Evolutionary conservation across 2,888 invertebrate genomes (phyloP).

Genomic region (Patella pellucida): DNA sequence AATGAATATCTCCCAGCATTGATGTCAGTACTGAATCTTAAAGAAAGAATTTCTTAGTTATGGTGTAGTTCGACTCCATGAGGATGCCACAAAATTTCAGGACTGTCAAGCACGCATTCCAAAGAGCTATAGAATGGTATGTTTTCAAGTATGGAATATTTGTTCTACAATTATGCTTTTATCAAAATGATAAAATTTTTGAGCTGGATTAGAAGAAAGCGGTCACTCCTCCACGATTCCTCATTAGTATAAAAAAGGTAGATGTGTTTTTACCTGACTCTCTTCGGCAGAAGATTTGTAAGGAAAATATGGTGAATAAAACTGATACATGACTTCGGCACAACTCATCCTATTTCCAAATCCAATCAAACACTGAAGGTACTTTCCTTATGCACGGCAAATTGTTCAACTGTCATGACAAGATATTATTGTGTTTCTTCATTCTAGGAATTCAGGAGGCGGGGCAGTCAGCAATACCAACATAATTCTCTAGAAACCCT

Average conservation of each 20-base stretch:
- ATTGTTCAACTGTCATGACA: slow-evolving; percentile 20
- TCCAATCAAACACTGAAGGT: slow-evolving; percentile 3
- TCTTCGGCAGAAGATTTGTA: slow-evolving; percentile 42
- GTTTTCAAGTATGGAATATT: slow-evolving; percentile 18
- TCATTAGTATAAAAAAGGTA: neutral
- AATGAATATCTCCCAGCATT: slow-evolving; percentile 13
- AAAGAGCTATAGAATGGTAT: slow-evolving; percentile 18
- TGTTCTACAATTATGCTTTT: slow-evolving; percentile 26
- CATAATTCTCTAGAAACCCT: slow-evolving; percentile 14
- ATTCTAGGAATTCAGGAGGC: slow-evolving; percentile 23
- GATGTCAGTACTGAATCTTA: neutral
- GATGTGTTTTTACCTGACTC: slow-evolving; percentile 33
- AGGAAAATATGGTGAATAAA: slow-evolving; percentile 45
- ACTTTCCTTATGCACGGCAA: slow-evolving; percentile 18
- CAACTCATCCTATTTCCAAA: slow-evolving; percentile 36
- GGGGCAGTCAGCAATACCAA: slow-evolving; percentile 15
- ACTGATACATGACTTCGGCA: slow-evolving; percentile 47
- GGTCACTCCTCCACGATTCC: too few species aligned
- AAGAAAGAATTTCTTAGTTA: slow-evolving; percentile 1
- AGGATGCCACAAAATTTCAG: slow-evolving; percentile 8
- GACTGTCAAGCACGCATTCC: slow-evolving; percentile 16
- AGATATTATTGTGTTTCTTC: slow-evolving; percentile 25
- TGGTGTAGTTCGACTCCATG: slow-evolving; percentile 5
- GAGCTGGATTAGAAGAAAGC: neutral
- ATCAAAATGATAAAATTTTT: slow-evolving; percentile 19